Conservation (phyloP, 1,140 invertebrate species). For the Galleria mellonella region DNA sequence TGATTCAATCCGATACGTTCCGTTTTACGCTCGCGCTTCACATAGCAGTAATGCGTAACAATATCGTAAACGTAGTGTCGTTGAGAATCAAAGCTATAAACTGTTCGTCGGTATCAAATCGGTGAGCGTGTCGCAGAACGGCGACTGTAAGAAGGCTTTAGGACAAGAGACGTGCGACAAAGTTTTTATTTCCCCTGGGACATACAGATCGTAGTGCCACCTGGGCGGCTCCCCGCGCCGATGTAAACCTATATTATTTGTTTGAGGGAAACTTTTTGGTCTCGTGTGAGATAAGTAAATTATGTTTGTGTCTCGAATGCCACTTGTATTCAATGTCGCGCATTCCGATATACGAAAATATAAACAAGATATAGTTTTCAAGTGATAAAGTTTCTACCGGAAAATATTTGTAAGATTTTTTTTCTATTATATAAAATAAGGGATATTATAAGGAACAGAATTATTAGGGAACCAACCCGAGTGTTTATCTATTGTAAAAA, state of each 20-base stretch:
- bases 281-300: conserved; percentile 68
- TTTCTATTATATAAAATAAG: too few species aligned
- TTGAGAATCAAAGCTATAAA: conserved; percentile 64
- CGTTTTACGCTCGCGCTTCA: conserved; percentile 25
- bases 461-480: too few species aligned
- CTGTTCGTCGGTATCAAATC: conserved; percentile 54
- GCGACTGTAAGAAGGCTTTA: conserved; percentile 64
- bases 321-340: conserved; percentile 43
- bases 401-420: background rate
- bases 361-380: conserved; percentile 3
- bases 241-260: conserved; percentile 72
- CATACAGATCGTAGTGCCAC: conserved; percentile 66
- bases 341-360: conserved; percentile 4
- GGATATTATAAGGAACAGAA: too few species aligned
- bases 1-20: background rate
- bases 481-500: too few species aligned
- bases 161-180: conserved; percentile 70
- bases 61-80: conserved; percentile 59
- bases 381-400: background rate
- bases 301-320: conserved; percentile 56
- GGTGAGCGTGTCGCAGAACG: conserved; percentile 46
- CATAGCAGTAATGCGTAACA: conserved; percentile 44
- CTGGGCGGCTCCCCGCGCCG: conserved; percentile 55
- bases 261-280: conserved; percentile 70
- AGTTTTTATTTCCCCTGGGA: conserved; percentile 73